Conservation (phyloP, 2,888 invertebrate genomes). For the Patella ulyssiponensis region DNA sequence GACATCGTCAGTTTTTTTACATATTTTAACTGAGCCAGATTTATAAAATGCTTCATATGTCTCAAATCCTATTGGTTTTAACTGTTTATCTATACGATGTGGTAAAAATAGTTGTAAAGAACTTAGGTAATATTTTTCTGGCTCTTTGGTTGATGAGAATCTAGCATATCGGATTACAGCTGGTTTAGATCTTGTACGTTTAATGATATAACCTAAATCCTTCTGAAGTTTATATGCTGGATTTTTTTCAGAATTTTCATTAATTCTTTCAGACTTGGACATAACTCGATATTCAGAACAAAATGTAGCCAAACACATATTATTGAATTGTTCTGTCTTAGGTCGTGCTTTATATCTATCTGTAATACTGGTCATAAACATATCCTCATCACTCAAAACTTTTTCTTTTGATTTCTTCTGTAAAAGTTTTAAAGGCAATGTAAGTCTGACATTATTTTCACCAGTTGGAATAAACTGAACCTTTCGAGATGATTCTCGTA, state of each 20-base stretch:
- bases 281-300: conserved; percentile 23
- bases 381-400: conserved; percentile 17
- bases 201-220: neutral
- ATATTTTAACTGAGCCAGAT: neutral
- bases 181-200: neutral
- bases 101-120: conserved; percentile 15
- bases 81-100: conserved; percentile 1
- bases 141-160: neutral
- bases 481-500: conserved; percentile 19
- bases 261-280: conserved; percentile 6
- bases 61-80: neutral
- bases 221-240: conserved; percentile 11
- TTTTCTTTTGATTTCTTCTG: neutral
- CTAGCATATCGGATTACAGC: conserved; percentile 6
- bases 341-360: conserved; percentile 15
- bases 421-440: neutral
- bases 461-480: conserved; percentile 29
- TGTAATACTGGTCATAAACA: conserved; percentile 20
- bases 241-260: conserved; percentile 10
- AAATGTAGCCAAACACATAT: conserved; percentile 18
- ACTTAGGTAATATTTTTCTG: conserved; percentile 13
- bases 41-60: neutral
- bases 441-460: conserved; percentile 15
- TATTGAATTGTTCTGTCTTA: neutral
- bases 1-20: neutral